Evolutionary conservation across 1,140 invertebrate genomes (phyloP).

Genomic region (Choristoneura fumiferana): DNA sequence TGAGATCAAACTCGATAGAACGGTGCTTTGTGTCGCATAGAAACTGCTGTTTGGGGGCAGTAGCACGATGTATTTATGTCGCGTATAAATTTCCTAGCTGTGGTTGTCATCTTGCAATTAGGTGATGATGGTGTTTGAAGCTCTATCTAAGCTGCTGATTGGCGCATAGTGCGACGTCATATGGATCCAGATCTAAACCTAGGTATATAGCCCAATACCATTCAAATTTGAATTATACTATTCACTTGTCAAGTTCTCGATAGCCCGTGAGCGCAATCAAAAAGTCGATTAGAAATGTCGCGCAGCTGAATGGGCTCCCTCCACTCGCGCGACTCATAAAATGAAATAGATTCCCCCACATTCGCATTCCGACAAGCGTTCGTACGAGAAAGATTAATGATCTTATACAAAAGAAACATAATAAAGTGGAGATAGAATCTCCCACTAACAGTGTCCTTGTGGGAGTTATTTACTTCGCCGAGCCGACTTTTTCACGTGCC

Average conservation of each 20-base stretch:
- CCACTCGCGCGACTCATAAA: conserved; percentile 74
- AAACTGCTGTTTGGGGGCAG: no score
- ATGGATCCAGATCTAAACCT: no score
- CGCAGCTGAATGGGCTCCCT: conserved; percentile 69
- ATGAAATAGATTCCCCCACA: conserved; percentile 78
- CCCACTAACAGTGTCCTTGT: conserved; percentile 76
- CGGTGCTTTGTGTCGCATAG: no score
- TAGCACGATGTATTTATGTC: no score
- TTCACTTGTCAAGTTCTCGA: conserved; percentile 50
- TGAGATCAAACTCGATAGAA: no score
- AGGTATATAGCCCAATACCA: no score
- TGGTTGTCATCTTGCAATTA: no score
- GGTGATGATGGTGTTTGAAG: no score
- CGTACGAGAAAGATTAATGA: conserved; percentile 78
- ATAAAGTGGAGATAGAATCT: conserved; percentile 78
- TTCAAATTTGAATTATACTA: conserved; percentile 27
- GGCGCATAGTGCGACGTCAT: no score
- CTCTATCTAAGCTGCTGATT: no score
- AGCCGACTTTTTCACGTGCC: conserved; percentile 67
- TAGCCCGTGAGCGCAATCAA: conserved; percentile 68
- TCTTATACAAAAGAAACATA: conserved; percentile 76
- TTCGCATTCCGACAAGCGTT: conserved; percentile 78
- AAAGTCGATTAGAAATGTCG: conserved; percentile 78
- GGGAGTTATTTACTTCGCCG: conserved; percentile 72
- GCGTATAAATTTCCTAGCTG: no score